These are phyloP conservation scores for Drosophila basisetae DNA, from an alignment of 2,888 invertebrate genomes.

Conservation along the genomic window DNA sequence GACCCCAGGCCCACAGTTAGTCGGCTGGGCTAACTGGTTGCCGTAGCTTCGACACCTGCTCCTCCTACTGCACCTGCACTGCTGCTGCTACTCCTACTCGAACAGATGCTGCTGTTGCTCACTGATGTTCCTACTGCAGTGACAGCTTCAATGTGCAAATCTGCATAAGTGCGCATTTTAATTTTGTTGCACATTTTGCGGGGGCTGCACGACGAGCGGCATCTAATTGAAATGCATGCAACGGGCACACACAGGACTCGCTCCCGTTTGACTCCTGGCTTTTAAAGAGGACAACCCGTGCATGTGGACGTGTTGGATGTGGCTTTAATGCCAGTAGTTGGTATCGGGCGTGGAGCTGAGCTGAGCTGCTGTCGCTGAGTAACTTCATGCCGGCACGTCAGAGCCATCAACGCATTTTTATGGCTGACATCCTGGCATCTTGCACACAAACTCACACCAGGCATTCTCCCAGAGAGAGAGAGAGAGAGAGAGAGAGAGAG, in stretches of 20 bases:
- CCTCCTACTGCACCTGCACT: constrained; percentile 27
- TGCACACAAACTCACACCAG: constrained; percentile 19
- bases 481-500: background rate
- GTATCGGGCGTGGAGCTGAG: background rate
- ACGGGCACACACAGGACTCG: constrained; percentile 13
- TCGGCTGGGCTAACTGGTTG: constrained; percentile 33
- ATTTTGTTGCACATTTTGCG: constrained; percentile 81
- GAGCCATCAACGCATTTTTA: constrained; percentile 71
- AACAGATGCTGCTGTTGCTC: constrained; percentile 7
- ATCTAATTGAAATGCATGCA: constrained; percentile 80
- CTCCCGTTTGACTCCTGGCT: constrained; percentile 63
- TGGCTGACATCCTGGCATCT: constrained; percentile 50
- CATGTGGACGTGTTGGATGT: constrained; percentile 18
- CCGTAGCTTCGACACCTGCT: constrained; percentile 36
- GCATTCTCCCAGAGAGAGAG: no score
- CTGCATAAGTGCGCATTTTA: constrained; percentile 82
- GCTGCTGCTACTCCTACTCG: background rate
- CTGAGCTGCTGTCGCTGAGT: constrained; percentile 19
- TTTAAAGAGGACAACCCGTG: constrained; percentile 45
- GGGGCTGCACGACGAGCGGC: constrained; percentile 56
- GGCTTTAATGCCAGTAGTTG: constrained; percentile 43
- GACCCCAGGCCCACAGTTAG: constrained; percentile 7
- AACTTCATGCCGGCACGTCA: constrained; percentile 58
- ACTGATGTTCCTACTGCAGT: constrained; percentile 43
- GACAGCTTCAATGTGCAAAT: constrained; percentile 82